Evolutionary conservation across 1,140 invertebrate species (phyloP).

Genomic region (Halotydeus destructor): DNA sequence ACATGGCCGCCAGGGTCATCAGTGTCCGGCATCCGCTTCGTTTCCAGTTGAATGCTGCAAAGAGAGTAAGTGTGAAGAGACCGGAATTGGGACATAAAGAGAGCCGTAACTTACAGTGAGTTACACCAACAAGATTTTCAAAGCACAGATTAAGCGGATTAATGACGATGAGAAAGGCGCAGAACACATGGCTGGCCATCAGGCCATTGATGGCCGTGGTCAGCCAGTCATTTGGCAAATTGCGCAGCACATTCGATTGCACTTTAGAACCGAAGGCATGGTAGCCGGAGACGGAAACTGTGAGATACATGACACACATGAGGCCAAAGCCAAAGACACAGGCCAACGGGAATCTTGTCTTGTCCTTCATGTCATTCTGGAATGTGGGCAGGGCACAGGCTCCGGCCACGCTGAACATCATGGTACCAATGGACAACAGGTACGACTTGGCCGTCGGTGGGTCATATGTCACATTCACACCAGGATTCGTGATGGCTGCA

Average conservation of each 20-base stretch:
- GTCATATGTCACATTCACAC: neutral
- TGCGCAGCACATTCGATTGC: slow-evolving; percentile 31
- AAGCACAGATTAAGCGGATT: slow-evolving; percentile 44
- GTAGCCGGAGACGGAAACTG: slow-evolving; percentile 34
- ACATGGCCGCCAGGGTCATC: slow-evolving; percentile 44
- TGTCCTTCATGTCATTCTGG: slow-evolving; percentile 42
- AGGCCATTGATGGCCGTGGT: slow-evolving; percentile 33
- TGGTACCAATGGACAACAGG: slow-evolving; percentile 38
- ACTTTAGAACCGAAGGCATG: slow-evolving; percentile 35
- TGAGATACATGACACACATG: slow-evolving; percentile 31
- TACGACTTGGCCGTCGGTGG: slow-evolving; percentile 26
- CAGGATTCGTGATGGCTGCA: neutral
- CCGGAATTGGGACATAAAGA: neutral
- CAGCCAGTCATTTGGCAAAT: slow-evolving; percentile 27
- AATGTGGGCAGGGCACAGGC: slow-evolving; percentile 44
- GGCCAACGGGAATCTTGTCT: slow-evolving; percentile 31
- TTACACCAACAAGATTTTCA: slow-evolving; percentile 40
- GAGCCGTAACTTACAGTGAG: slow-evolving; percentile 31
- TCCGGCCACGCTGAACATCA: slow-evolving; percentile 43
- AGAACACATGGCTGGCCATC: slow-evolving; percentile 36
- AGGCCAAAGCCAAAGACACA: slow-evolving; percentile 31
- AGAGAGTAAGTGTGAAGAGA: slow-evolving; percentile 8
- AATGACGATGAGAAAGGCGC: slow-evolving; percentile 40
- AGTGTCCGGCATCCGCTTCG: slow-evolving; percentile 46
- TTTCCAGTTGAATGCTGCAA: slow-evolving; percentile 53